Evolutionary conservation across 1,140 invertebrate genomes (phyloP), one percentile per base, ranked within the genome.

Genomic region (Drosophila watanabei): DNA sequence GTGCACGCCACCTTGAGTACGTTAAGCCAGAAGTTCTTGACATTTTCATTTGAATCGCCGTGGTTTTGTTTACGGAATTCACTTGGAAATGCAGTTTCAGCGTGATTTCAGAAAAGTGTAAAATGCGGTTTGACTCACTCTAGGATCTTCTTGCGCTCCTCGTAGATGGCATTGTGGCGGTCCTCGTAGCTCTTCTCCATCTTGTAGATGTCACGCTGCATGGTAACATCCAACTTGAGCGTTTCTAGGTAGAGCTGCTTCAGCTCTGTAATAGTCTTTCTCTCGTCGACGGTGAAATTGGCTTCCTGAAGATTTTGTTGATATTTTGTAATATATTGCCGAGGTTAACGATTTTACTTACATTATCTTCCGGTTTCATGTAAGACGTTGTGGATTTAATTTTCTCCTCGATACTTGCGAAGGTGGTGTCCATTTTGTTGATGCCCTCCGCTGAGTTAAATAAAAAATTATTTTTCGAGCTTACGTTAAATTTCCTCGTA

Each of bases 11-110:
- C 98, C 81, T 97, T 97, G 75, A 99, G 97, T 79, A 97, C 96
- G 16, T 96, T 98, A 30, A 98, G 92, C 98, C 98, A 99, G 93
- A 99, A 99, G 39, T 97, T 95, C 14, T 97, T 96, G 85, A 99
- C 96, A 30, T 98, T 98, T 9, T 80, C 84, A 41, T 60, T 80
- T 20, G 60, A 46, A 32, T 90, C 85, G 2, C 85, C 86, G 35
- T 85, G 75, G 52, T 89, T 85, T 45, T 89, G 79, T 11, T 85
- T 90, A 2, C 68, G 72, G 16, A 85, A 89, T 6, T 79, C 86
- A 14, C 86, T 89, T 10, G 5, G 0, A 35, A 41, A 43, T 16
- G 6, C 20, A 3, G 14, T 6, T 37, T 59, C 7, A 11, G 11
- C 16, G 35, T 6, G 0, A 2, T 7, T 24, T 20, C 5, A 5